phyloP scores from a whole-genome alignment of 2,888 invertebrate species.

The Trilocha varians region DNA sequence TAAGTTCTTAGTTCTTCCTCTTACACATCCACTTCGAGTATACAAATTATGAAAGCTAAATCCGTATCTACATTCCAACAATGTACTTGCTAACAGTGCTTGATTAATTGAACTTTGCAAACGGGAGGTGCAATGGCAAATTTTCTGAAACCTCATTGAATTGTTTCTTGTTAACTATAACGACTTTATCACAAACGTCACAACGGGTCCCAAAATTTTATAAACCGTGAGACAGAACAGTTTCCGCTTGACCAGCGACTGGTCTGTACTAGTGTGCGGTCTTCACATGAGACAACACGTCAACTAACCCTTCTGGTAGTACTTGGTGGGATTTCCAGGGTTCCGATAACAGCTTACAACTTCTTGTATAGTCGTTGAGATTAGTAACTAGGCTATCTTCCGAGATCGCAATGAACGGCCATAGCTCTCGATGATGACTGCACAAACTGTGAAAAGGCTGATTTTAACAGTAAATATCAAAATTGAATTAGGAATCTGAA shows the following conservation, averaged over 20 bases:
- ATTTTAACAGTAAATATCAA: constrained; percentile 4
- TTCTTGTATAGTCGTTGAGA: constrained; percentile 42
- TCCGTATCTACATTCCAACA: background rate
- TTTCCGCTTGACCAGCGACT: constrained; percentile 55
- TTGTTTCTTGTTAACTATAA: constrained; percentile 20
- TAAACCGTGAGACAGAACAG: constrained; percentile 57
- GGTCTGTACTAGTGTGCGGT: constrained; percentile 35
- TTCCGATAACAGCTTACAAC: constrained; percentile 1
- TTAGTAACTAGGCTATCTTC: constrained; percentile 51
- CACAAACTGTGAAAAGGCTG: constrained; percentile 21
- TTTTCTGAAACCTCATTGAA: constrained; percentile 22
- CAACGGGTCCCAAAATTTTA: constrained; percentile 52
- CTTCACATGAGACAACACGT: constrained; percentile 22
- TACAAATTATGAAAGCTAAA: background rate
- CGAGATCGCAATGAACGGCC: constrained; percentile 47
- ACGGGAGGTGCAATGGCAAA: constrained; percentile 39
- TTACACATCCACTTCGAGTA: background rate
- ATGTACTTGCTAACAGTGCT: background rate
- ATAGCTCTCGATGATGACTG: constrained; percentile 46
- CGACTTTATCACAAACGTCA: constrained; percentile 46
- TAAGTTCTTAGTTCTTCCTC: background rate
- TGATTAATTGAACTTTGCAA: background rate
- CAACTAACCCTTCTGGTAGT: constrained; percentile 24
- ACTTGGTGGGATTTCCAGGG: constrained; percentile 3
- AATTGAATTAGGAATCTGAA: constrained; percentile 10